Evolutionary conservation across 2,797 vertebrate genomes (phyloP).

Genomic region (Betta splendens): DNA sequence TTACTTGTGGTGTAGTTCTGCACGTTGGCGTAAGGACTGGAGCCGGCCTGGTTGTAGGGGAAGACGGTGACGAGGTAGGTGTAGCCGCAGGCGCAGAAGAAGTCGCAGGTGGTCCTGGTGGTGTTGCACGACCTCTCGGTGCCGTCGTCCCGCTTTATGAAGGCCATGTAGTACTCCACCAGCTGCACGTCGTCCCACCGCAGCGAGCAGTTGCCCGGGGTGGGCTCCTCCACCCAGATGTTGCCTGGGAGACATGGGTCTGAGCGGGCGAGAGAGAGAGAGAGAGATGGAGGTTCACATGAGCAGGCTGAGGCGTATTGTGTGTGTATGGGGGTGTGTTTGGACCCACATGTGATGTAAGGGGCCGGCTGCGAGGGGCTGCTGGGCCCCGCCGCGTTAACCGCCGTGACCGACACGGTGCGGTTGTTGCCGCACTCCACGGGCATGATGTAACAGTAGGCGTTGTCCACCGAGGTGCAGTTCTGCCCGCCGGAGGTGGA

Average conservation of each 20-base stretch:
- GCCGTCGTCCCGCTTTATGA: conserved; percentile 91
- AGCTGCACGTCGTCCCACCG: conserved; percentile 80
- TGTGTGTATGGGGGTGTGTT: neutral
- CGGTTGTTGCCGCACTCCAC: conserved; percentile 85
- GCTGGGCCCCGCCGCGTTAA: conserved; percentile 88
- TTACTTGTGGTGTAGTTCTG: conserved; percentile 91
- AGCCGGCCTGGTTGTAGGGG: conserved; percentile 88
- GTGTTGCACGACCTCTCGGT: conserved; percentile 89
- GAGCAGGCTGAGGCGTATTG: neutral
- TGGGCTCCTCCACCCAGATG: conserved; percentile 81
- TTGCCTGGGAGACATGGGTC: conserved; percentile 88
- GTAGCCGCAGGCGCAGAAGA: conserved; percentile 88
- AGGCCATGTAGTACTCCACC: conserved; percentile 87
- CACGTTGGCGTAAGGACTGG: conserved; percentile 83
- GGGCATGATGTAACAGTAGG: conserved; percentile 79
- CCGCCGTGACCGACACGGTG: conserved; percentile 79
- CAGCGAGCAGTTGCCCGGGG: conserved; percentile 82
- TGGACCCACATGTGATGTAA: conserved; percentile 85
- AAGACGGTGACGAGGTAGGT: conserved; percentile 90
- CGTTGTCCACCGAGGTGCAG: conserved; percentile 69
- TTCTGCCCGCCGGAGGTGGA: conserved; percentile 73
- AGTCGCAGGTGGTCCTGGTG: conserved; percentile 82
- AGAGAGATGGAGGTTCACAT: neutral
- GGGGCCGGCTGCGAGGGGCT: conserved; percentile 72
- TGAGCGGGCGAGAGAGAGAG: no score